Conservation (phyloP, 2,113 vertebrate species). For the Petaurus breviceps region DNA sequence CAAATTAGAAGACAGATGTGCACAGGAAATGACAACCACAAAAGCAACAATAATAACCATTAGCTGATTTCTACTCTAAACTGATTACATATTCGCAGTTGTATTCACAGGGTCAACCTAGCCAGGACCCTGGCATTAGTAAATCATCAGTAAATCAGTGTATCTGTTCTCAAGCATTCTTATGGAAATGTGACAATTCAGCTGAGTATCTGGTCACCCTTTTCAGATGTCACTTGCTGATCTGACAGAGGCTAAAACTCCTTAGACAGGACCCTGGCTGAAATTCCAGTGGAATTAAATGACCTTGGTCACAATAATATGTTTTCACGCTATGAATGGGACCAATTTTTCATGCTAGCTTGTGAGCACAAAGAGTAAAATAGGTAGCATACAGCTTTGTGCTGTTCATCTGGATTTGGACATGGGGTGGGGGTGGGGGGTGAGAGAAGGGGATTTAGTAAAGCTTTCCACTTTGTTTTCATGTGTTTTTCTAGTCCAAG, state of each 20-base stretch:
- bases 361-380: not conserved
- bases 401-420: not conserved
- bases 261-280: slow-evolving; percentile 32
- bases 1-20: accelerated
- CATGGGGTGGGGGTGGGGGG: not conserved
- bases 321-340: slow-evolving; percentile 64
- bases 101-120: slow-evolving; percentile 45
- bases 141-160: slow-evolving; percentile 56
- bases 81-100: slow-evolving; percentile 63
- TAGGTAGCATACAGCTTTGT: not conserved
- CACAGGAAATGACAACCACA: no score
- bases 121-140: slow-evolving; percentile 44
- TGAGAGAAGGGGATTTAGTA: not conserved
- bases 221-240: slow-evolving; percentile 68
- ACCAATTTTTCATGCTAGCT: slow-evolving; percentile 64
- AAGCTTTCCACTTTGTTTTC: slow-evolving; percentile 68
- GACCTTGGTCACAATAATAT: slow-evolving; percentile 75
- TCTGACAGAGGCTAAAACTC: slow-evolving; percentile 76
- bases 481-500: slow-evolving; percentile 63
- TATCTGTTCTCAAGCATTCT: slow-evolving; percentile 41
- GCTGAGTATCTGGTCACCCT: slow-evolving; percentile 67
- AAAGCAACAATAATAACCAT: no score
- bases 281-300: slow-evolving; percentile 71
- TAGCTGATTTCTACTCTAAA: not conserved
- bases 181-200: slow-evolving; percentile 72